Evolutionary conservation across 1,140 invertebrate species (phyloP).

Genomic region (Drosophila obscura): DNA sequence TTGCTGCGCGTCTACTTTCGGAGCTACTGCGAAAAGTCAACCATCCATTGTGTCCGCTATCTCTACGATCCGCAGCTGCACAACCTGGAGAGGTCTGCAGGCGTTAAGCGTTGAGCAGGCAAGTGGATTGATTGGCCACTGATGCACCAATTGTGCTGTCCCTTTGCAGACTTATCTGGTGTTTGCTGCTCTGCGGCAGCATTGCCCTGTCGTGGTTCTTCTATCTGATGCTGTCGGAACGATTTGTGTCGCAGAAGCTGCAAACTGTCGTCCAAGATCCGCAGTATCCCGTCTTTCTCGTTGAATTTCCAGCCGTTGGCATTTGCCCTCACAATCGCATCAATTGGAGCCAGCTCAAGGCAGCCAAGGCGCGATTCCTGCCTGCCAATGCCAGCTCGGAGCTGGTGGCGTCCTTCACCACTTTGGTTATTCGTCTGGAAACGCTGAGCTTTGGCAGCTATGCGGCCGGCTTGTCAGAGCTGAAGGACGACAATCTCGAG

Average conservation of each 20-base stretch:
- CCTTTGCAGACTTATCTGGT: slow-evolving; percentile 59
- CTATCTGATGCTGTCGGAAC: slow-evolving; percentile 63
- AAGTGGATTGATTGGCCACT: too few species aligned
- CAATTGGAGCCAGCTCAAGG: slow-evolving; percentile 68
- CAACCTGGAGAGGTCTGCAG: slow-evolving; percentile 59
- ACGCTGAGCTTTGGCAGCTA: slow-evolving; percentile 60
- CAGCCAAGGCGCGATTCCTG: slow-evolving; percentile 62
- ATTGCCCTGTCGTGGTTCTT: slow-evolving; percentile 54
- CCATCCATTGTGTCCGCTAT: slow-evolving; percentile 74
- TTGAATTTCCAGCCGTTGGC: slow-evolving; percentile 88
- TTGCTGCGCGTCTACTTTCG: slow-evolving; percentile 60
- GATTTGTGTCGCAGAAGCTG: slow-evolving; percentile 65
- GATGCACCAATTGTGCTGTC: too few species aligned
- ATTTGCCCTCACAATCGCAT: slow-evolving; percentile 87
- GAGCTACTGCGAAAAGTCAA: slow-evolving; percentile 70
- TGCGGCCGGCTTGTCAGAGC: slow-evolving; percentile 23
- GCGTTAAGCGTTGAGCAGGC: neutral
- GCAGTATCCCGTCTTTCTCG: slow-evolving; percentile 87
- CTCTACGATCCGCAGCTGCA: slow-evolving; percentile 66
- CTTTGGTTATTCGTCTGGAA: slow-evolving; percentile 52
- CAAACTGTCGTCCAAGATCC: slow-evolving; percentile 87
- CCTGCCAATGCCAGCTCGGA: slow-evolving; percentile 54
- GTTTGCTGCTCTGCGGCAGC: slow-evolving; percentile 53
- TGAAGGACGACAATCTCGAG: slow-evolving; percentile 70
- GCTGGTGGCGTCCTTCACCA: slow-evolving; percentile 40